Percentiles rank a stretch among this genome's conserved stretches.
These are phyloP conservation scores for Rhipidura dahli DNA, from an alignment of 2,113 vertebrate species.

Conservation along the genomic window DNA sequence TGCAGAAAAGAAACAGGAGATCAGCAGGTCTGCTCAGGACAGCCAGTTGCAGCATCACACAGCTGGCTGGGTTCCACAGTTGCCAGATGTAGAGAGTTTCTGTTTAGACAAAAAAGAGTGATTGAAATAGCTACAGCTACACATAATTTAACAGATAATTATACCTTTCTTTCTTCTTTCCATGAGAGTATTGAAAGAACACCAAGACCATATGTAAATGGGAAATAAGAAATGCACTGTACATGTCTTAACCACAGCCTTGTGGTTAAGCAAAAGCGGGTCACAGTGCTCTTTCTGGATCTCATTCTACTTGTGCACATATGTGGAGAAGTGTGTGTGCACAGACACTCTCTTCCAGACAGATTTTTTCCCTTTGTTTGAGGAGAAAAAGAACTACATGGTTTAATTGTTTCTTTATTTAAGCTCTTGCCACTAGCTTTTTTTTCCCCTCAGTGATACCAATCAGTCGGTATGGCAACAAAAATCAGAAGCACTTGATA, in stretches of 20 bases:
- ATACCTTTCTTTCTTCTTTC: neutral
- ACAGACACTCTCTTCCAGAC: neutral
- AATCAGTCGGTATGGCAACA: neutral
- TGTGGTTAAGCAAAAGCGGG: neutral
- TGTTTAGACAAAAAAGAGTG: neutral
- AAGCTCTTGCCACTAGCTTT: neutral
- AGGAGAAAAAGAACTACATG: neutral
- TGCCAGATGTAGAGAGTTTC: neutral
- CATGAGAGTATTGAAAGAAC: neutral
- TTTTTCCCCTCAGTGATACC: neutral
- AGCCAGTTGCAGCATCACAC: neutral
- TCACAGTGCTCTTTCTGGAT: neutral
- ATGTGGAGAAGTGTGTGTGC: neutral
- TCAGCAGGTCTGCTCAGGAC: neutral
- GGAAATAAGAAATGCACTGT: neutral
- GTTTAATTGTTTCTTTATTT: constrained; percentile 15
- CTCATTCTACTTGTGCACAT: neutral
- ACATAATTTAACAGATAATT: neutral
- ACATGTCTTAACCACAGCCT: neutral
- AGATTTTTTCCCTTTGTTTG: neutral
- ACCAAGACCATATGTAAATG: neutral
- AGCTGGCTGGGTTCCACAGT: neutral
- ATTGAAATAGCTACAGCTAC: neutral
- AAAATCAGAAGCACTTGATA: neutral
- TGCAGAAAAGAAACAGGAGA: constrained; percentile 45